Percentiles rank a stretch among this genome's conserved stretches.
These are phyloP conservation scores for Halisarca cf. caerulea DNA, from an alignment of 37 sponge, comb jelly and placozoan species.

Conservation along the genomic window DNA sequence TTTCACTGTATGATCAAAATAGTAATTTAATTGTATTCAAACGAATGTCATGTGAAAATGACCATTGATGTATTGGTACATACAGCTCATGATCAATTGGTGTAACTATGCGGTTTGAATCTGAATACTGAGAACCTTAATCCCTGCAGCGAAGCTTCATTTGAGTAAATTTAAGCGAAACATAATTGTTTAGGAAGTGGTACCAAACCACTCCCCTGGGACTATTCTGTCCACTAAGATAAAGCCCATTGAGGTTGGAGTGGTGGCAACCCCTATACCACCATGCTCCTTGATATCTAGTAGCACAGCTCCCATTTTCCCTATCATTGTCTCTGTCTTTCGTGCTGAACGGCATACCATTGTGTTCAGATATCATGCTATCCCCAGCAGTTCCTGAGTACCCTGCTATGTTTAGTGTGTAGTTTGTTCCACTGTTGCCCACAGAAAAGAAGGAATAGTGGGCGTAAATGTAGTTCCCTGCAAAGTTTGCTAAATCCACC, in stretches of 20 bases:
- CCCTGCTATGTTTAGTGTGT: conserved; percentile 20
- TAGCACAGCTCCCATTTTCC: background rate
- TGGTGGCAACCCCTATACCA: conserved; percentile 13
- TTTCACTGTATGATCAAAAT: too few relatives aligned
- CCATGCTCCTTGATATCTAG: conserved; percentile 30
- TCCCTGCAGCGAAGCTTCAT: conserved; percentile 7
- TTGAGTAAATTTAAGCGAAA: conserved; percentile 14
- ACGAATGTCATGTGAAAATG: too few relatives aligned
- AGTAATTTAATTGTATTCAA: too few relatives aligned
- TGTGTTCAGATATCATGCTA: background rate
- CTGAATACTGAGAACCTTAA: too few relatives aligned
- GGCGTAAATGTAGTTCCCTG: conserved; percentile 9
- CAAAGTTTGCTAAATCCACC: conserved; percentile 9
- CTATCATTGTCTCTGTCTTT: conserved; percentile 22
- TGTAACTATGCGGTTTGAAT: too few relatives aligned
- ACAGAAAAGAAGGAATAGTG: conserved; percentile 29
- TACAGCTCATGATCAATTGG: too few relatives aligned
- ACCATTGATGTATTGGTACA: too few relatives aligned
- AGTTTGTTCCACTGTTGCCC: conserved; percentile 11
- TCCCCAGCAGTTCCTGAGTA: conserved; percentile 38
- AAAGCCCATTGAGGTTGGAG: conserved; percentile 36
- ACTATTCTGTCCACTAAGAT: background rate
- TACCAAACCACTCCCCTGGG: background rate
- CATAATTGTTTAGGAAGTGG: background rate
- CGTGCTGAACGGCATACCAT: conserved; percentile 3